Percentiles rank a stretch among this genome's conserved stretches.
phyloP scores from a whole-genome alignment of 2,797 vertebrate genomes.

The Gymnocypris eckloni region DNA sequence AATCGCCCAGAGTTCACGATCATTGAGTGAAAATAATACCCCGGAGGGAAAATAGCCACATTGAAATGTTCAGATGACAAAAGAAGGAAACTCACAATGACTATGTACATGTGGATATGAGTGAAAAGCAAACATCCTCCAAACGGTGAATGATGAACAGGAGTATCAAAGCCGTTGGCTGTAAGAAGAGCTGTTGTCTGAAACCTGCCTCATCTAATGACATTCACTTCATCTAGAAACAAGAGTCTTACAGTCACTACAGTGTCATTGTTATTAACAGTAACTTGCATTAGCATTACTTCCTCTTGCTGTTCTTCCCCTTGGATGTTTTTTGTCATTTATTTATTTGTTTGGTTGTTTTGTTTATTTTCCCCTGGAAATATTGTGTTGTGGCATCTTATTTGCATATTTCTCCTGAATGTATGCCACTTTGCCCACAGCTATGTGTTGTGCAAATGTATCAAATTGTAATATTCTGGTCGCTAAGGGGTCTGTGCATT shows the following conservation, averaged over 20 bases:
- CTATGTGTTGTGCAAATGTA: slow-evolving; percentile 37
- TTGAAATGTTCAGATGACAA: neutral
- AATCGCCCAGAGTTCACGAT: neutral
- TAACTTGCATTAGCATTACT: slow-evolving; percentile 11
- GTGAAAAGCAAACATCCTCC: neutral
- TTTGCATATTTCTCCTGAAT: slow-evolving; percentile 34
- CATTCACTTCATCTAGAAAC: slow-evolving; percentile 16
- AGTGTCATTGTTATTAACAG: neutral
- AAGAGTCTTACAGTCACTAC: neutral
- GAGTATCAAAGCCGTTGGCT: neutral
- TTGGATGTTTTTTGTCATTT: slow-evolving; percentile 23
- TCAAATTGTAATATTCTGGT: slow-evolving; percentile 34
- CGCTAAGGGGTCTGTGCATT: slow-evolving; percentile 11
- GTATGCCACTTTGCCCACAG: slow-evolving; percentile 36
- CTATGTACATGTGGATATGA: neutral
- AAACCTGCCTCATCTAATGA: slow-evolving; percentile 23
- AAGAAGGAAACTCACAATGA: neutral
- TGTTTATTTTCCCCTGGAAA: slow-evolving; percentile 16
- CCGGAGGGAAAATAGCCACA: neutral
- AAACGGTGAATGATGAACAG: neutral
- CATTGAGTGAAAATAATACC: neutral
- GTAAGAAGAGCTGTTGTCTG: neutral
- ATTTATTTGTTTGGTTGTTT: slow-evolving; percentile 31
- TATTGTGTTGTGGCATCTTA: slow-evolving; percentile 14
- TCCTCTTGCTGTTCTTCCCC: slow-evolving; percentile 7